Evolutionary conservation across 2,113 vertebrate genomes (phyloP).

Genomic region (human): DNA sequence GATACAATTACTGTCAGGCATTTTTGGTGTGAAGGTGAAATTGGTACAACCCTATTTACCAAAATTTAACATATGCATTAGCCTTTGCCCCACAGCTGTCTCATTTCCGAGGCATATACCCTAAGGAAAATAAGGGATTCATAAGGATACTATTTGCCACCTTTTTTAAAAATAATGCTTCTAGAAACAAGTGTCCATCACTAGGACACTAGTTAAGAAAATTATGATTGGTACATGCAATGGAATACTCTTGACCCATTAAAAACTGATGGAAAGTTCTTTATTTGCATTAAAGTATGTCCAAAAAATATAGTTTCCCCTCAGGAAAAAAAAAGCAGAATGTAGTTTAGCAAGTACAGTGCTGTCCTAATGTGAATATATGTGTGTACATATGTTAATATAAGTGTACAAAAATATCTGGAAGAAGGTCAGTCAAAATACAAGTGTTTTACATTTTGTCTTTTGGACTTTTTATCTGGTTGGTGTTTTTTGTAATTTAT

Average conservation of each 20-base stretch:
- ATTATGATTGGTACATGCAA: not conserved
- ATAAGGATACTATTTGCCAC: not conserved
- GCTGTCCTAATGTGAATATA: not conserved
- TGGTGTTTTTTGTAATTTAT: not conserved
- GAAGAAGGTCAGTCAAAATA: not conserved
- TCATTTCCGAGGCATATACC: not conserved
- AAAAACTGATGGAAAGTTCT: conserved; percentile 13
- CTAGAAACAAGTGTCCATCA: not conserved
- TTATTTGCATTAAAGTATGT: not conserved
- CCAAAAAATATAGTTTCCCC: not conserved
- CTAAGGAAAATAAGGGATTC: not conserved
- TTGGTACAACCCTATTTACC: not conserved
- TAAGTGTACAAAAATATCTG: not conserved
- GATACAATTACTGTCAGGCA: not conserved
- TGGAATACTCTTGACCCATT: not conserved
- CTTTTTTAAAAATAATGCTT: not conserved
- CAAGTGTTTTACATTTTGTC: not conserved
- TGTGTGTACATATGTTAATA: not conserved
- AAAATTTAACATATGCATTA: conserved; percentile 32
- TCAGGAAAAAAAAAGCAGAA: not conserved
- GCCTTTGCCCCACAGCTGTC: not conserved
- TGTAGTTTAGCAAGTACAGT: not conserved
- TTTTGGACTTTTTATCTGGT: conserved; percentile 4
- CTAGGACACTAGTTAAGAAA: not conserved
- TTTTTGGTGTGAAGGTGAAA: not conserved